Conservation (phyloP, 2,113 vertebrate species). For the Buteo buteo region DNA sequence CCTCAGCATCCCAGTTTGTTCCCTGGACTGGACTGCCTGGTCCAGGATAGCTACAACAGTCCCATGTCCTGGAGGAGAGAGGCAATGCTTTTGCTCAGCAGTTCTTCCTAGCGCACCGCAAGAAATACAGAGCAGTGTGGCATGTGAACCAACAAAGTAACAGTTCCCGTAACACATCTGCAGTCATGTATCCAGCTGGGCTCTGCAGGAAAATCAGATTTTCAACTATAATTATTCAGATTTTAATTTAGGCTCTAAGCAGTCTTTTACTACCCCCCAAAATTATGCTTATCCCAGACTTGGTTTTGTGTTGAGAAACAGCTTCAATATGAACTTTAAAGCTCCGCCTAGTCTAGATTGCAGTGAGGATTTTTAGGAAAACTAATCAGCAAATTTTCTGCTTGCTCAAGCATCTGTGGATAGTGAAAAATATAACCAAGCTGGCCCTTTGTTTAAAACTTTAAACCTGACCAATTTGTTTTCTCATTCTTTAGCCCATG, state of each 20-base stretch:
- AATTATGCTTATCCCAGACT: constrained; percentile 13
- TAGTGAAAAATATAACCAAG: constrained; percentile 31
- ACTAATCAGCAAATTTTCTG: constrained; percentile 28
- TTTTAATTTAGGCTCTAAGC: constrained; percentile 21
- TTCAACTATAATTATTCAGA: constrained; percentile 5
- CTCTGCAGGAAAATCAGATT: constrained; percentile 6
- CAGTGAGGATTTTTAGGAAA: constrained; percentile 6
- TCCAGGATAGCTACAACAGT: background rate
- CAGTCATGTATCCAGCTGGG: background rate
- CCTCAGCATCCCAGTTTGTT: background rate
- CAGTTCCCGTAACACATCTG: background rate
- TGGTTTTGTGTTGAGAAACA: constrained; percentile 39
- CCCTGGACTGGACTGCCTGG: background rate
- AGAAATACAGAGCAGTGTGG: background rate
- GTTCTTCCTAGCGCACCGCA: background rate
- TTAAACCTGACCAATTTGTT: background rate
- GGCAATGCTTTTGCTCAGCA: background rate
- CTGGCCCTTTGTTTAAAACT: background rate
- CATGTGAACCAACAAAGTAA: background rate
- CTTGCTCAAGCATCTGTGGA: constrained; percentile 26
- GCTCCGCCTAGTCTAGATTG: background rate
- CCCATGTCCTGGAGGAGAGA: background rate
- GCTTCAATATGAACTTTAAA: background rate
- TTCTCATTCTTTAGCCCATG: background rate
- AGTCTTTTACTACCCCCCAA: background rate